phyloP scores from a whole-genome alignment of 2,113 vertebrate species.

The Martes martes region DNA sequence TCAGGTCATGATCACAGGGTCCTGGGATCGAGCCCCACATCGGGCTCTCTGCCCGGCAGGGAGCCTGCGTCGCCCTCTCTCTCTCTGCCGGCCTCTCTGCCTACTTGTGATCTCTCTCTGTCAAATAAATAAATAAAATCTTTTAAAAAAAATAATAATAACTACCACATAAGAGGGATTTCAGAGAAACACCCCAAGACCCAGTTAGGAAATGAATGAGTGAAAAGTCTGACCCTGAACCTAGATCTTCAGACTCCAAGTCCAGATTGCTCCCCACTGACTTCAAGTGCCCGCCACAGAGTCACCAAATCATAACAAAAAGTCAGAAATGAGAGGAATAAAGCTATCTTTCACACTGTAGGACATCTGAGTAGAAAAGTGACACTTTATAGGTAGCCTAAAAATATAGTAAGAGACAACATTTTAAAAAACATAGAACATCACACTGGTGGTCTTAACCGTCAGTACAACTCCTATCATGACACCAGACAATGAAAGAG shows the following conservation, averaged over 20 bases:
- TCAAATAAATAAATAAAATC: no score
- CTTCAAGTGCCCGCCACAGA: background rate
- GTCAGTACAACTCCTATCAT: conserved; percentile 13
- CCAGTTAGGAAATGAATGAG: background rate
- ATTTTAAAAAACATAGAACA: background rate
- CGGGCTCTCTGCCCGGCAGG: no score
- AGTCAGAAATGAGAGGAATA: background rate
- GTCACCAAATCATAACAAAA: background rate
- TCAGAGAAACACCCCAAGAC: background rate
- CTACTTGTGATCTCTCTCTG: no score
- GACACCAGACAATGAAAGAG: background rate
- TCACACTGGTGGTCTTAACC: background rate
- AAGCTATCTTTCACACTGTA: background rate
- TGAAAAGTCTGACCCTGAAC: background rate
- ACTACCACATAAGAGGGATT: background rate
- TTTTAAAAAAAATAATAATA: background rate
- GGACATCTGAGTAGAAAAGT: background rate
- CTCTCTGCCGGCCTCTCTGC: no score
- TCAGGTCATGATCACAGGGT: no score
- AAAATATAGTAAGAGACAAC: background rate
- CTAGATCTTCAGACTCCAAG: background rate
- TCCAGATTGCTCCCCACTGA: background rate
- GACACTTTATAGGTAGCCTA: background rate
- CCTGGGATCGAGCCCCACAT: no score
- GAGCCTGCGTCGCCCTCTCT: no score